phyloP scores from a whole-genome alignment of 2,113 vertebrate genomes.

The Setophaga coronata region DNA sequence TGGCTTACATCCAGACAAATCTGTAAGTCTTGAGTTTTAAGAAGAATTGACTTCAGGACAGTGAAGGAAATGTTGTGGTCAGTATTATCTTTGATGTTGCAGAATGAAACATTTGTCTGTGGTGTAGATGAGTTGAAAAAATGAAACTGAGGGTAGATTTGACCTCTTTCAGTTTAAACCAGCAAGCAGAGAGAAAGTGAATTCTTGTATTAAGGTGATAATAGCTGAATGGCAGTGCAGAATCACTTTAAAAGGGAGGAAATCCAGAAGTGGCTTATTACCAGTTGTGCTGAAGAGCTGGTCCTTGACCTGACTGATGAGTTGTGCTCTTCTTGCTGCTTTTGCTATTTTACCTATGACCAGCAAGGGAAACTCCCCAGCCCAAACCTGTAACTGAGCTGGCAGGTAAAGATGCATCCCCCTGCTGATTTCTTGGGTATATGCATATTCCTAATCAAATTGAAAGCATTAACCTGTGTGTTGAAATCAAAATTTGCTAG shows the following conservation, averaged over 20 bases:
- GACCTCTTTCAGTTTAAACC: neutral
- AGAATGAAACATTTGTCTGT: neutral
- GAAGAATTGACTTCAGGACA: neutral
- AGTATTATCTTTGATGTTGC: neutral
- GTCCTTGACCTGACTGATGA: neutral
- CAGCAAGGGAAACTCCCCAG: accelerated
- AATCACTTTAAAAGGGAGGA: neutral
- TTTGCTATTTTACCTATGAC: no score
- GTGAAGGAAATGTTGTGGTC: neutral
- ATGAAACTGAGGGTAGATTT: neutral
- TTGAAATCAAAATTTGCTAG: neutral
- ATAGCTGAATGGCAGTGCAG: neutral
- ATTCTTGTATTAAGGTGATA: no score
- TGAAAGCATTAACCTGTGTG: neutral
- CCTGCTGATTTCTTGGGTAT: neutral
- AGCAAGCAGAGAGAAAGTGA: neutral
- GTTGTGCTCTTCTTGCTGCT: neutral
- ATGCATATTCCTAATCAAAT: accelerated
- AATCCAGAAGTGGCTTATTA: accelerated
- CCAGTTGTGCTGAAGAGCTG: no score
- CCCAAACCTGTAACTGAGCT: neutral
- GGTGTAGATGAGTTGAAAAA: neutral
- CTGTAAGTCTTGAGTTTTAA: neutral
- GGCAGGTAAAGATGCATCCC: neutral
- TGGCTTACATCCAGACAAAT: neutral